Evolutionary conservation across 2,888 invertebrate genomes (phyloP).

Genomic region (Theodoxus fluviatilis): DNA sequence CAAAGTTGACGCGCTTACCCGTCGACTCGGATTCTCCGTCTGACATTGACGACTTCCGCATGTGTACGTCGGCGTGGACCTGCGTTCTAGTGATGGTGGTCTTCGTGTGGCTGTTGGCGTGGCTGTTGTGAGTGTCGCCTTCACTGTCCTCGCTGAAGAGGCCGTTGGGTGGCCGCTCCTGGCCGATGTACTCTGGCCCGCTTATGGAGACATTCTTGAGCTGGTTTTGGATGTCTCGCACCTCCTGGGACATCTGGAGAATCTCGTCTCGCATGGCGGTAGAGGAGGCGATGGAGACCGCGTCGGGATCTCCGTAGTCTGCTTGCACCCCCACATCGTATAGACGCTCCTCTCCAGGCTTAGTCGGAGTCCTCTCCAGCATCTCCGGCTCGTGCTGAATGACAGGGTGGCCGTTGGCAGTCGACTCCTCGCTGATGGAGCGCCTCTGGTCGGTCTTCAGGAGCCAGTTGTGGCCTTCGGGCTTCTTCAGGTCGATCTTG

Average conservation of each 20-base stretch:
- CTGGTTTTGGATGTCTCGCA: slow-evolving; percentile 43
- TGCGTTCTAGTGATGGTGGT: neutral
- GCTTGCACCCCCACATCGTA: slow-evolving; percentile 31
- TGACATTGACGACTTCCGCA: neutral
- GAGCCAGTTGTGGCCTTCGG: slow-evolving; percentile 28
- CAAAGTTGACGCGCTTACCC: slow-evolving; percentile 30
- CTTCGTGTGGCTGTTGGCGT: neutral
- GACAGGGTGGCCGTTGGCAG: neutral
- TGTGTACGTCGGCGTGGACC: neutral
- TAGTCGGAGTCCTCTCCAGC: slow-evolving; percentile 13
- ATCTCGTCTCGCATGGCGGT: slow-evolving; percentile 37
- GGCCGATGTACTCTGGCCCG: slow-evolving; percentile 28
- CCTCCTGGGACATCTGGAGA: slow-evolving; percentile 41
- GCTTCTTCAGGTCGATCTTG: slow-evolving; percentile 21
- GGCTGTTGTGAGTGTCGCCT: slow-evolving; percentile 25
- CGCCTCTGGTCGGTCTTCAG: too few relatives aligned
- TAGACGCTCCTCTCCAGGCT: slow-evolving; percentile 19
- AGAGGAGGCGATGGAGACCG: slow-evolving; percentile 28
- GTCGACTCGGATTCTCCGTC: neutral
- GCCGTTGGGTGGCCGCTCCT: too few relatives aligned
- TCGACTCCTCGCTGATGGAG: too few relatives aligned
- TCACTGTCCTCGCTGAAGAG: too few relatives aligned
- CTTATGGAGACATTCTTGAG: slow-evolving; percentile 40
- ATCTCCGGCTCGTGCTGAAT: slow-evolving; percentile 4
- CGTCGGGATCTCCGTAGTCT: slow-evolving; percentile 22